phyloP scores from a whole-genome alignment of 2,888 invertebrate genomes.

The Octonoba sinensis region DNA sequence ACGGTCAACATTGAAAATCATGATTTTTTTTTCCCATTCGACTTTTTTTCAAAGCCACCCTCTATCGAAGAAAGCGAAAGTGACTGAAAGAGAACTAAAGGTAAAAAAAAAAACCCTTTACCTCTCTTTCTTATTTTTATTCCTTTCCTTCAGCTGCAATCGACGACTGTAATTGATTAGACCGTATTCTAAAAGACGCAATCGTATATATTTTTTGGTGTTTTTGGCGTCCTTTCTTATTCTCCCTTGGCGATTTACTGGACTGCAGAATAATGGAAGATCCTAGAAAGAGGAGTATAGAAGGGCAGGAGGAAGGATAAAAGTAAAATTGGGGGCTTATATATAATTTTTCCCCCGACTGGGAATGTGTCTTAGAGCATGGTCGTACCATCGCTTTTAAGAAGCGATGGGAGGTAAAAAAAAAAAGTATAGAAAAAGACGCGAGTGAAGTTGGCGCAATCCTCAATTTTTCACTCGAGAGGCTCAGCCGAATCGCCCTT shows the following conservation, averaged over 20 bases:
- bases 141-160: constrained; percentile 60
- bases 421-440: background rate
- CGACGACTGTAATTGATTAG: constrained; percentile 63
- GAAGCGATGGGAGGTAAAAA: constrained; percentile 15
- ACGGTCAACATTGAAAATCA: constrained; percentile 60
- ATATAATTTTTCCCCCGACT: constrained; percentile 51
- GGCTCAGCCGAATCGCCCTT: constrained; percentile 60
- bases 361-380: constrained; percentile 58
- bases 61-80: constrained; percentile 55
- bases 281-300: constrained; percentile 16
- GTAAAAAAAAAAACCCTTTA: constrained; percentile 20
- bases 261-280: constrained; percentile 60
- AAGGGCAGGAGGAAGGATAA: constrained; percentile 5
- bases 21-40: constrained; percentile 21
- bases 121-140: constrained; percentile 24
- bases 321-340: constrained; percentile 28
- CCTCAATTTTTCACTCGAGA: constrained; percentile 61
- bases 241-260: constrained; percentile 62
- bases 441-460: constrained; percentile 58
- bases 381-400: constrained; percentile 60
- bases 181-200: constrained; percentile 60
- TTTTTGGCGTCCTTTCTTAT: constrained; percentile 35
- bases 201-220: constrained; percentile 53
- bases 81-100: constrained; percentile 38
- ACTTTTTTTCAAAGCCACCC: constrained; percentile 11